Evolutionary conservation across 2,888 invertebrate genomes (phyloP).

Genomic region (Drosophila nr. perissopoda): DNA sequence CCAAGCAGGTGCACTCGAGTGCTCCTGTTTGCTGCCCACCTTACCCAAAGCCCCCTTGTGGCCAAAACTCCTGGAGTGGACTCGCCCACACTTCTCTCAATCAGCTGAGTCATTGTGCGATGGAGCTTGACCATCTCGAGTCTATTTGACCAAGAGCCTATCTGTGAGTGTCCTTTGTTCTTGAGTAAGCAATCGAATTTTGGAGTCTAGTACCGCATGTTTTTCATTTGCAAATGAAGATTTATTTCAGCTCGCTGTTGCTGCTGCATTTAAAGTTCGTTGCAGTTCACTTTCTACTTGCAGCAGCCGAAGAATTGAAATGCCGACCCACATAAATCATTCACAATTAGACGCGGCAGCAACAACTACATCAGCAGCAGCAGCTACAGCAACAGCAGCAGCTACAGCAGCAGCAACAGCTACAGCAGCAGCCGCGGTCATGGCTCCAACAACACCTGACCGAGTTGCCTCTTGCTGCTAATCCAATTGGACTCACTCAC

Average conservation of each 20-base stretch:
- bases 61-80: conserved; percentile 2
- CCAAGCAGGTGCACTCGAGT: conserved; percentile 68
- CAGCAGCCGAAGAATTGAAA: conserved; percentile 42
- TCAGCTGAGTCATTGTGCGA: conserved; percentile 51
- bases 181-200: conserved; percentile 24
- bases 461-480: conserved; percentile 52
- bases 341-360: conserved; percentile 75
- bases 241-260: conserved; percentile 36
- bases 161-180: conserved; percentile 14
- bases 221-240: conserved; percentile 5
- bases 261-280: conserved; percentile 30
- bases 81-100: conserved; percentile 27
- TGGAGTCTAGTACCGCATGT: conserved; percentile 16
- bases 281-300: conserved; percentile 64
- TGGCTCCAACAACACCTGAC: conserved; percentile 73
- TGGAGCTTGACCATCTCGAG: neutral
- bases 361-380: conserved; percentile 17
- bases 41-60: neutral
- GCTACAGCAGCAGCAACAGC: neutral
- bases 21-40: conserved; percentile 2
- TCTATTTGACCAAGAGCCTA: neutral
- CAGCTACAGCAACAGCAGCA: conserved; percentile 22
- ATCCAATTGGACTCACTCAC: conserved; percentile 36
- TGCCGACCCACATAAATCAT: conserved; percentile 78
- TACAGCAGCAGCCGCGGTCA: conserved; percentile 50